Conservation (phyloP, 1,140 invertebrate genomes). For the Medauroidea extradentata region DNA sequence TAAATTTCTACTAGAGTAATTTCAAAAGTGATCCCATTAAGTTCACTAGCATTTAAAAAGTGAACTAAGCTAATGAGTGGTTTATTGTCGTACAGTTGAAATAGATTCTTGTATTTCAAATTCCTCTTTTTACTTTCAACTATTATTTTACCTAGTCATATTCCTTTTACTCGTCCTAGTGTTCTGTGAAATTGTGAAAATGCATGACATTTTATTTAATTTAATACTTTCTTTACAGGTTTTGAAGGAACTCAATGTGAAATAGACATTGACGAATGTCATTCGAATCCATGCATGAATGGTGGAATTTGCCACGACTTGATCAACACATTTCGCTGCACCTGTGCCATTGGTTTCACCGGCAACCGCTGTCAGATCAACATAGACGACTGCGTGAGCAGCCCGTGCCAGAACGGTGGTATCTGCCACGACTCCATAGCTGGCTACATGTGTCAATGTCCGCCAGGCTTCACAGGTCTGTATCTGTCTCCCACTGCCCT, state of each 20-base stretch:
- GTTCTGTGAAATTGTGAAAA: too few species aligned
- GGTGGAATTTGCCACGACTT: conserved; percentile 79
- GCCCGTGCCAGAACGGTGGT: conserved; percentile 80
- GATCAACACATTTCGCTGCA: conserved; percentile 82
- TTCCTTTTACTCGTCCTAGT: too few species aligned
- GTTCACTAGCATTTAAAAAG: too few species aligned
- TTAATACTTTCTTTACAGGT: too few species aligned
- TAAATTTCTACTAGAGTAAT: too few species aligned
- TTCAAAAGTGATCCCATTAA: too few species aligned
- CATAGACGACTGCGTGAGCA: conserved; percentile 84
- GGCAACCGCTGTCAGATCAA: conserved; percentile 82
- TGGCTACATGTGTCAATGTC: conserved; percentile 79
- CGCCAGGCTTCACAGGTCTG: conserved; percentile 77
- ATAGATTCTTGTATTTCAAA: too few species aligned
- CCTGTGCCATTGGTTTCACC: conserved; percentile 79
- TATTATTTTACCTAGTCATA: too few species aligned
- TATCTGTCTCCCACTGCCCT: too few species aligned
- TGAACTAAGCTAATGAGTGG: too few species aligned
- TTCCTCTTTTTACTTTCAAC: conserved; percentile 22
- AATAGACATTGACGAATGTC: conserved; percentile 88
- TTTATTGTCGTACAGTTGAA: too few species aligned
- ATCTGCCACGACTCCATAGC: conserved; percentile 83
- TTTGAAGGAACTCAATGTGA: conserved; percentile 89
- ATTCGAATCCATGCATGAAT: conserved; percentile 81
- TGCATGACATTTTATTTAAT: too few species aligned